Evolutionary conservation across 2,797 vertebrate species (phyloP).

Genomic region (Betta splendens): DNA sequence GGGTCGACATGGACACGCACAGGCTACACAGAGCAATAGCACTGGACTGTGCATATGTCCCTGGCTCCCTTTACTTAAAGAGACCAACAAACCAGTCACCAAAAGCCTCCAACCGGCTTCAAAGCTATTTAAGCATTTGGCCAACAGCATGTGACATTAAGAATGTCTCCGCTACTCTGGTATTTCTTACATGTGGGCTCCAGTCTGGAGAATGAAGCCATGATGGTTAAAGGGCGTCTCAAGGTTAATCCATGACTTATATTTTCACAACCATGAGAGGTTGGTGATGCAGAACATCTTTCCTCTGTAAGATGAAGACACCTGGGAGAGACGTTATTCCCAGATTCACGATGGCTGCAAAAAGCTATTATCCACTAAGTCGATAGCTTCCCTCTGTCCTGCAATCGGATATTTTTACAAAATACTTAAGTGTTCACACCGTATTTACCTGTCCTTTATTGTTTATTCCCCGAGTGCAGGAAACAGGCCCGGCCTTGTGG

Average conservation of each 20-base stretch:
- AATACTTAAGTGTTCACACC: slow-evolving; percentile 46
- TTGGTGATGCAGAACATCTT: slow-evolving; percentile 47
- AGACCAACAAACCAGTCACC: slow-evolving; percentile 7
- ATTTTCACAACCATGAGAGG: slow-evolving; percentile 48
- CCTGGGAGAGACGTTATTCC: slow-evolving; percentile 54
- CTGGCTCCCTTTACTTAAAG: slow-evolving; percentile 21
- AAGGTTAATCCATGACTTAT: slow-evolving; percentile 56
- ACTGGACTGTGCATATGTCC: not conserved
- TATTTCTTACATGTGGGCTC: slow-evolving; percentile 19
- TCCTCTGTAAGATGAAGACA: slow-evolving; percentile 59
- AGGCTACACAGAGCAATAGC: slow-evolving; percentile 23
- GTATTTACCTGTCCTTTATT: slow-evolving; percentile 62
- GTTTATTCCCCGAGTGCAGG: slow-evolving; percentile 47
- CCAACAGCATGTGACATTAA: not conserved
- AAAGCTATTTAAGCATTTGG: slow-evolving; percentile 13
- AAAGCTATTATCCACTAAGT: slow-evolving; percentile 45
- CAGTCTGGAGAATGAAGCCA: slow-evolving; percentile 53
- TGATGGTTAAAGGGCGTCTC: slow-evolving; percentile 38
- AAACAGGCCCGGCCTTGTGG: slow-evolving; percentile 53
- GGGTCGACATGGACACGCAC: slow-evolving; percentile 50
- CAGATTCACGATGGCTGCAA: slow-evolving; percentile 38
- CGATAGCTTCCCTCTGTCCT: slow-evolving; percentile 37
- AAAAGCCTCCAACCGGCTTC: slow-evolving; percentile 11
- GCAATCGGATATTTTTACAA: slow-evolving; percentile 43
- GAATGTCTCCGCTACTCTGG: slow-evolving; percentile 7